Conservation (phyloP, 2,888 invertebrate genomes). For the Sericinus montela region DNA sequence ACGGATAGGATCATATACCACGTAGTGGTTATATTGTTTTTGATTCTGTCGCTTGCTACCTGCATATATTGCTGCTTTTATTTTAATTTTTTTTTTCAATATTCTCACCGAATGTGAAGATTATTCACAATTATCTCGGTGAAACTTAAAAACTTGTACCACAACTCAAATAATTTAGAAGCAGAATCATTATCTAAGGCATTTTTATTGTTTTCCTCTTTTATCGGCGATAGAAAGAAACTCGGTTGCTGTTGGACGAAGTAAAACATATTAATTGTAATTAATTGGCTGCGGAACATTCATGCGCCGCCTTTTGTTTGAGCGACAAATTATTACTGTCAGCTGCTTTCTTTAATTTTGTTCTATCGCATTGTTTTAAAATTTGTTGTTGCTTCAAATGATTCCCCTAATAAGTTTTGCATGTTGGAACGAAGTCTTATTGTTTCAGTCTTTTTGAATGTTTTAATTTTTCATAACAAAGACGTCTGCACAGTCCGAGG, state of each 20-base stretch:
- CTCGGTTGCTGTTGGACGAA: constrained; percentile 25
- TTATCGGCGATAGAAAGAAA: constrained; percentile 28
- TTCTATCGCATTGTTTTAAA: constrained; percentile 4
- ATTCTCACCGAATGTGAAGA: no score
- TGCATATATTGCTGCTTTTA: no score
- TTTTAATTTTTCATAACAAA: neutral
- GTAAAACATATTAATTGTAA: constrained; percentile 38
- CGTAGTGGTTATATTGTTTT: no score
- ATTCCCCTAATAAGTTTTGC: neutral
- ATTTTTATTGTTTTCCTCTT: constrained; percentile 39
- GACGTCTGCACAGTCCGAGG: neutral
- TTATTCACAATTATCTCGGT: no score
- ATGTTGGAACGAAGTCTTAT: neutral
- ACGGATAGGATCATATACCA: no score
- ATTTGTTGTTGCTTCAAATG: constrained; percentile 4
- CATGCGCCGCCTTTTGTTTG: constrained; percentile 35
- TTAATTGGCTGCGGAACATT: constrained; percentile 44
- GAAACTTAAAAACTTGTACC: constrained; percentile 6
- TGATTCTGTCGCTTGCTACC: no score
- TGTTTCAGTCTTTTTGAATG: neutral
- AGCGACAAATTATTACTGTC: constrained; percentile 42
- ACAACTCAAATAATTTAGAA: constrained; percentile 21
- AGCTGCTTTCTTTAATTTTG: constrained; percentile 37
- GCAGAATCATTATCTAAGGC: constrained; percentile 37
- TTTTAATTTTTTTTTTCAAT: no score